Evolutionary conservation across 1,140 invertebrate species (phyloP).

Genomic region (Calliopsis andreniformis): DNA sequence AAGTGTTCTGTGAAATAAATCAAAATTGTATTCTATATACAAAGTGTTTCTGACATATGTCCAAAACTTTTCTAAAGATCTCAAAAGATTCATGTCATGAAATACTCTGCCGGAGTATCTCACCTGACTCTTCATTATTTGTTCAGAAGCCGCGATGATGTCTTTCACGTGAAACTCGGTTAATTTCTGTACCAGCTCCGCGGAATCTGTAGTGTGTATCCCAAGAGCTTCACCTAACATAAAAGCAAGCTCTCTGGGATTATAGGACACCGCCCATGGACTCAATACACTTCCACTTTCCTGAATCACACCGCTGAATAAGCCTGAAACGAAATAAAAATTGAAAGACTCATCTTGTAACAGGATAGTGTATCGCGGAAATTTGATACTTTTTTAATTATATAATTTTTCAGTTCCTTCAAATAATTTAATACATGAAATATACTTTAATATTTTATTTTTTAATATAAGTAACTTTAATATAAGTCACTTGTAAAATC

Average conservation of each 20-base stretch:
- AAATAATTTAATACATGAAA: too few relatives aligned
- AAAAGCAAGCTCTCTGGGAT: constrained; percentile 84
- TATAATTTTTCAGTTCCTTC: too few relatives aligned
- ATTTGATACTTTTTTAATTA: too few relatives aligned
- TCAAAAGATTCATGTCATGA: too few relatives aligned
- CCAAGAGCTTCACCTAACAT: constrained; percentile 83
- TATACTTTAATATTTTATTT: too few relatives aligned
- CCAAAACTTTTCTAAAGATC: too few relatives aligned
- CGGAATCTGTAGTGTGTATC: constrained; percentile 82
- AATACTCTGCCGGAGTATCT: not conserved
- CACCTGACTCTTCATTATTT: constrained; percentile 69
- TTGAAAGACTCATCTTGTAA: not conserved
- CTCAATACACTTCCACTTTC: constrained; percentile 89
- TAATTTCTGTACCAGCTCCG: constrained; percentile 84
- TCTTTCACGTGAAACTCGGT: constrained; percentile 82
- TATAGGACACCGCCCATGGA: constrained; percentile 86
- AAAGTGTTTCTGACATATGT: too few relatives aligned
- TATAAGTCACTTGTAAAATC: too few relatives aligned
- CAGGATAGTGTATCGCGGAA: too few relatives aligned
- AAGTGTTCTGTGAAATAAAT: constrained; percentile 69
- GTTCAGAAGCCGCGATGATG: constrained; percentile 81
- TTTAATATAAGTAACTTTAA: too few relatives aligned
- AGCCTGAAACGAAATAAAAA: constrained; percentile 77
- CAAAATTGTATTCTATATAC: too few relatives aligned
- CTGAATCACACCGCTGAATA: constrained; percentile 87